phyloP scores from a whole-genome alignment of 2,888 invertebrate species.

The Epiperipatus broadwayi region DNA sequence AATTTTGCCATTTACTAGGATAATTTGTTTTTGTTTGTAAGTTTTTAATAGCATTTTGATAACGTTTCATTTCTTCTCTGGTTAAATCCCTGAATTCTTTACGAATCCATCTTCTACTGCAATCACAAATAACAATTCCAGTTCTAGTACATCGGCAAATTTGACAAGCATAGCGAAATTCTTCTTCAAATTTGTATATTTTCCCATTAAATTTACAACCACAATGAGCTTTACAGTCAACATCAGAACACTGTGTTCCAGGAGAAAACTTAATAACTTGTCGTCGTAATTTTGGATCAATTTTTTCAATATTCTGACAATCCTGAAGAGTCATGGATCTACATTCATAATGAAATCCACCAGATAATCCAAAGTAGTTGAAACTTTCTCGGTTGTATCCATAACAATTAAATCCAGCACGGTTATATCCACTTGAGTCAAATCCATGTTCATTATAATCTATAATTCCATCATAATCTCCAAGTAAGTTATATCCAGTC shows the following conservation, averaged over 20 bases:
- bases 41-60: conserved; percentile 22
- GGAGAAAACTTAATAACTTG: conserved; percentile 22
- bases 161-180: conserved; percentile 14
- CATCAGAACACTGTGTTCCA: conserved; percentile 23
- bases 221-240: conserved; percentile 21
- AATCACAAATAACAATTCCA: conserved; percentile 18
- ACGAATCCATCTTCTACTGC: conserved; percentile 19
- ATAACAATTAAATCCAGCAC: conserved; percentile 21
- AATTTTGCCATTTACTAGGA: conserved; percentile 23
- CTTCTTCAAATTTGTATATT: conserved; percentile 17
- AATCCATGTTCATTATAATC: conserved; percentile 23
- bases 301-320: conserved; percentile 21
- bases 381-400: conserved; percentile 23
- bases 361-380: conserved; percentile 21
- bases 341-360: conserved; percentile 23
- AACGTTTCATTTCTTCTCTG: conserved; percentile 21
- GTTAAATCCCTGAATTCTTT: conserved; percentile 25
- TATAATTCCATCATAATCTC: conserved; percentile 25
- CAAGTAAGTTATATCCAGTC: conserved; percentile 22
- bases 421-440: conserved; percentile 24
- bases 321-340: conserved; percentile 20
- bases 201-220: conserved; percentile 23
- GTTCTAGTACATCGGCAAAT: conserved; percentile 15
- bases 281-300: conserved; percentile 11
- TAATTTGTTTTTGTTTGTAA: conserved; percentile 20